A percentile compares a stretch with the other conserved stretches of the same genome.
phyloP scores from a whole-genome alignment of 2,797 vertebrate species.

The Semaprochilodus insignis region DNA sequence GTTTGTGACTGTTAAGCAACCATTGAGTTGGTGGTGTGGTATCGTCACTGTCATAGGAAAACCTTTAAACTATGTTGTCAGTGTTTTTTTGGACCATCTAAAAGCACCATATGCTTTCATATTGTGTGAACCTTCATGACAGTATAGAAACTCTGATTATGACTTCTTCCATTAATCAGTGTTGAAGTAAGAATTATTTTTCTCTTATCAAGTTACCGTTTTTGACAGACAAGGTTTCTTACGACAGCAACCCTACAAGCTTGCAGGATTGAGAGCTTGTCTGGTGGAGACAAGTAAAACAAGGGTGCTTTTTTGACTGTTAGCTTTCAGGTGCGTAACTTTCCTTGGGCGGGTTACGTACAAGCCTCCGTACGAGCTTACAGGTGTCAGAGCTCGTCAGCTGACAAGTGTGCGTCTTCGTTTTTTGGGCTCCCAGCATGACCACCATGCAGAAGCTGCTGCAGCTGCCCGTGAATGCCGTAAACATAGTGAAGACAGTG shows the following conservation, averaged over 20 bases:
- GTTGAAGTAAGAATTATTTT: background rate
- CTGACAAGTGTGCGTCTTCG: background rate
- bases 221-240: background rate
- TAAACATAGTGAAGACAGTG: constrained; percentile 83
- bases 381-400: background rate
- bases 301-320: background rate
- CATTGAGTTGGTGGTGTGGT: background rate
- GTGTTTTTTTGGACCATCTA: background rate
- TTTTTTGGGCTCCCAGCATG: constrained; percentile 65
- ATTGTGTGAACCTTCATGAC: background rate
- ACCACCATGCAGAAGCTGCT: constrained; percentile 89
- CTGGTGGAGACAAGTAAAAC: background rate
- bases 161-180: no score
- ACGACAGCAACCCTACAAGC: background rate
- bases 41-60: background rate
- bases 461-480: constrained; percentile 84
- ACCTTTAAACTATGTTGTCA: background rate
- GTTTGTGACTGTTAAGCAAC: constrained; percentile 6
- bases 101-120: background rate
- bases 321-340: constrained; percentile 7
- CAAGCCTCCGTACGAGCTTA: background rate
- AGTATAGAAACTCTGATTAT: background rate
- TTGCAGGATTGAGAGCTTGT: background rate
- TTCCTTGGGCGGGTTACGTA: background rate
- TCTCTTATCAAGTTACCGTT: no score